Evolutionary conservation across 2,113 vertebrate species (phyloP).

Genomic region (Scomber colias): DNA sequence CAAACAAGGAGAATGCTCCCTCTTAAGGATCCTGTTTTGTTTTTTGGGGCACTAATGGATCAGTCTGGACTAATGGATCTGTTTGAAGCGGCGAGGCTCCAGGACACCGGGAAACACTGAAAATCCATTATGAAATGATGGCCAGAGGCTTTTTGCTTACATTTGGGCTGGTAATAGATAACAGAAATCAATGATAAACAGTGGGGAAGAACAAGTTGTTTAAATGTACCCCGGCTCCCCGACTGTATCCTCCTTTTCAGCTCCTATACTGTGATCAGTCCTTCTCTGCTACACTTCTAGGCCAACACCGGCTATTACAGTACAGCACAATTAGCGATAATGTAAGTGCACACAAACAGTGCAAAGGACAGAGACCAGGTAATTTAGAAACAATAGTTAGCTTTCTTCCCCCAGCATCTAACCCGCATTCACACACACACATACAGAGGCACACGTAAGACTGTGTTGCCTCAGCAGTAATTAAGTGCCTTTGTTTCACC

Average conservation of each 20-base stretch:
- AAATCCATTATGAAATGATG: conserved; percentile 73
- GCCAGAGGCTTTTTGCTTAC: conserved; percentile 61
- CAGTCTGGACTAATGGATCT: conserved; percentile 68
- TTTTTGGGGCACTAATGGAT: conserved; percentile 66
- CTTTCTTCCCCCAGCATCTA: conserved; percentile 12
- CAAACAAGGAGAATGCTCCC: conserved; percentile 43
- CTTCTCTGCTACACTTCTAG: too few species aligned
- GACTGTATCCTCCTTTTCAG: not conserved
- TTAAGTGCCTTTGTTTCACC: conserved; percentile 77
- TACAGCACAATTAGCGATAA: conserved; percentile 24
- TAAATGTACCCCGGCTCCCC: conserved; percentile 2
- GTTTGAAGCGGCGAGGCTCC: conserved; percentile 46
- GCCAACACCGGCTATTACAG: not conserved
- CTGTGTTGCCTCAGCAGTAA: conserved; percentile 72
- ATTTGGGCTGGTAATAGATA: conserved; percentile 70
- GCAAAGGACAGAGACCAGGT: conserved; percentile 25
- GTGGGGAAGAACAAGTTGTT: conserved; percentile 21
- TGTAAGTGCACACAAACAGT: conserved; percentile 32
- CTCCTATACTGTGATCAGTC: conserved; percentile 2
- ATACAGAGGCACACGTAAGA: conserved; percentile 17
- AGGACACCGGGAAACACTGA: conserved; percentile 62
- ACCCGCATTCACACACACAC: not conserved
- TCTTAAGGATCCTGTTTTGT: conserved; percentile 71
- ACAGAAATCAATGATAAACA: conserved; percentile 48
- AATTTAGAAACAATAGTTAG: conserved; percentile 25